Evolutionary conservation across 2,797 vertebrate species (phyloP), one percentile per base, ranked within the genome.

Genomic region (Merluccius polli): DNA sequence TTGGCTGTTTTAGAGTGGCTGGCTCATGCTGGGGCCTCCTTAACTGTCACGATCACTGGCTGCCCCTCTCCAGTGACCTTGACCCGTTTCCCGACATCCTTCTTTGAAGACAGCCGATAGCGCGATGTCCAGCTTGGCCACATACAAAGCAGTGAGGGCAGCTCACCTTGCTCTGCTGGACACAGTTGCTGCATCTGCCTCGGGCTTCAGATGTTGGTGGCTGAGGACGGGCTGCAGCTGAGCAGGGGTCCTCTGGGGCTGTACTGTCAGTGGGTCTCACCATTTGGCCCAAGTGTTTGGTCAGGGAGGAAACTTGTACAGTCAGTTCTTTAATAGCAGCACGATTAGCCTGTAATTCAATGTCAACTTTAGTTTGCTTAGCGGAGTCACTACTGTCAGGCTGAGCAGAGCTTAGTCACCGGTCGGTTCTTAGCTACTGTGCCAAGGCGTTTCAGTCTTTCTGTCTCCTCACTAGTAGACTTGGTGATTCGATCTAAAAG

Each of bases 11-110:
- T 68, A 1, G 29, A 7, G 27, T 31, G 24, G 63, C 21, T 27
- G 31, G 41, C 10, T 59, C 65, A 21, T 27, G 68, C 70, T 72
- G 24, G 33, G 70, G 44, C 27, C 52, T 38, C 16, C 18, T 41
- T 10, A 48, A 29, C 63, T 32, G n/a, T 44, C 30, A 44, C 27
- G 12, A 16, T 73, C 63, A 30, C 41, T 73, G 32, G 24, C 70
- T 67, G 77, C 73, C 82, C 78, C 79, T 76, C 59, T 76, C 81
- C 78, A 75, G 71, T 27, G 75, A 83, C 79, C 79, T 76, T 65
- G 1, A 0, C 48, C 18, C 32, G 0, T 86, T 83, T 85, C 81
- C 78, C 72, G 27, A 73, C 3, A 10, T 0, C 41, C 35, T 71
- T 0, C 12, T 74, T n/a, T 79, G 59, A 0, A 85, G 76, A 32